phyloP scores from a whole-genome alignment of 2,888 invertebrate species.

The Myopa tessellatipennis region DNA sequence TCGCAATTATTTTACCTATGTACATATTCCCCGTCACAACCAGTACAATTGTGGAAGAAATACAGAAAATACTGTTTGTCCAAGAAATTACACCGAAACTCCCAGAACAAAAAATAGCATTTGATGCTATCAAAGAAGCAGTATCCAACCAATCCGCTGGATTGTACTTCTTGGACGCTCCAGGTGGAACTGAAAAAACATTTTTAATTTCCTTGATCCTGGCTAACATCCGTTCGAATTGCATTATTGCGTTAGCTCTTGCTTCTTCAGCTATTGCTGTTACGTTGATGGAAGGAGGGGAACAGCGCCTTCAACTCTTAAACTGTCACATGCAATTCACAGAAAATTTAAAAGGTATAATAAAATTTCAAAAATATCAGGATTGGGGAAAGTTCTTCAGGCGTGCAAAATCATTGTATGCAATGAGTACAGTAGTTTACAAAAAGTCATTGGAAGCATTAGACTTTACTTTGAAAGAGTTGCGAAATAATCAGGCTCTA shows the following conservation, averaged over 20 bases:
- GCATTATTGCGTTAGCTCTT: too few species aligned
- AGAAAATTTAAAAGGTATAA: slow-evolving; percentile 52
- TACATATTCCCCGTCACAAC: slow-evolving; percentile 16
- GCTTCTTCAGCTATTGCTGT: too few species aligned
- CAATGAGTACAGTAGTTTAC: slow-evolving; percentile 55
- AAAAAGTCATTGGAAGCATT: slow-evolving; percentile 54
- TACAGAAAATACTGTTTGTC: slow-evolving; percentile 24
- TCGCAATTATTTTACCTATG: slow-evolving; percentile 16
- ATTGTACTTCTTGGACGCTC: too few species aligned
- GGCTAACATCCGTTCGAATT: too few species aligned
- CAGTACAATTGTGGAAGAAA: not conserved
- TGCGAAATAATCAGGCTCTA: slow-evolving; percentile 36
- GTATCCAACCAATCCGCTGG: too few species aligned
- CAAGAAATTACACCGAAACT: slow-evolving; percentile 39
- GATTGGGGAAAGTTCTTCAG: slow-evolving; percentile 54
- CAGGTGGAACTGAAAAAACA: too few species aligned
- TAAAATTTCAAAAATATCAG: slow-evolving; percentile 54
- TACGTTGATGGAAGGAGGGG: too few species aligned
- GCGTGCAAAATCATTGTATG: slow-evolving; percentile 54
- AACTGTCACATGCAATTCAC: slow-evolving; percentile 48
- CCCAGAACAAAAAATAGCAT: slow-evolving; percentile 45
- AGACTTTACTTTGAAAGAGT: slow-evolving; percentile 52
- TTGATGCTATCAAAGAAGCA: not conserved
- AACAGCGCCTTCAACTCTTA: too few species aligned
- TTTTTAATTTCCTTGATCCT: too few species aligned